Evolutionary conservation across 2,113 vertebrate genomes (phyloP), one percentile per base, ranked within the genome.

Genomic region (Thalassoma bifasciatum): DNA sequence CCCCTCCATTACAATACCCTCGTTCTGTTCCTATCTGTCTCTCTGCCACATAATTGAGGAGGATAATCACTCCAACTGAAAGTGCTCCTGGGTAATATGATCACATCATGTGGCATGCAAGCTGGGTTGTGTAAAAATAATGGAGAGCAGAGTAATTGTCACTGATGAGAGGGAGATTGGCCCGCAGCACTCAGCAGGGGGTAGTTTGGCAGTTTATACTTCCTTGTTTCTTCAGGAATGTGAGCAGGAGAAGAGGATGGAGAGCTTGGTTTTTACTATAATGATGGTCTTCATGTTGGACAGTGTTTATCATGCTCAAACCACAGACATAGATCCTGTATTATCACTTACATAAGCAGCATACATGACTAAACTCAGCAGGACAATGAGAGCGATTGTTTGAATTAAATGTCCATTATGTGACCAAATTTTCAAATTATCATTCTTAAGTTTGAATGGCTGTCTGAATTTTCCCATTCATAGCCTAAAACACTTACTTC

Each of bases 51-150:
- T 36, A 81, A 64, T 59, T 61, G 47, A 86, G 73, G 78, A 49
- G 40, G 53, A 60, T 77, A 83, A 81, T 86, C 11, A 3, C 71
- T 85, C 71, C 64, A 58, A 66, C 73, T 69, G 66, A 71, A 74
- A 54, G 69, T 57, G 69, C 52, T 84, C 47, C 65, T 54, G 40
- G 13, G 38, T 81, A 82, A 83, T 83, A 36, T 2, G 49, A 83
- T 86, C 83, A 88, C 76, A 71, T 81, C 72, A 77, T 77, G 66
- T 77, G 71, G 78, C 64, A 66, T 53, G 57, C 54, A 40, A 62
- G 59, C 50, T 19, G 17, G 34, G 38, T 72, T 68, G 71, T 73
- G 72, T 47, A 64, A 86, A 84, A 78, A 72, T 36, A 62, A 83
- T 73, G 70, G 76, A 76, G 70, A 67, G 82, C 82, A 81, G 59